phyloP scores from a whole-genome alignment of 2,113 vertebrate species.

The Chionomys nivalis region DNA sequence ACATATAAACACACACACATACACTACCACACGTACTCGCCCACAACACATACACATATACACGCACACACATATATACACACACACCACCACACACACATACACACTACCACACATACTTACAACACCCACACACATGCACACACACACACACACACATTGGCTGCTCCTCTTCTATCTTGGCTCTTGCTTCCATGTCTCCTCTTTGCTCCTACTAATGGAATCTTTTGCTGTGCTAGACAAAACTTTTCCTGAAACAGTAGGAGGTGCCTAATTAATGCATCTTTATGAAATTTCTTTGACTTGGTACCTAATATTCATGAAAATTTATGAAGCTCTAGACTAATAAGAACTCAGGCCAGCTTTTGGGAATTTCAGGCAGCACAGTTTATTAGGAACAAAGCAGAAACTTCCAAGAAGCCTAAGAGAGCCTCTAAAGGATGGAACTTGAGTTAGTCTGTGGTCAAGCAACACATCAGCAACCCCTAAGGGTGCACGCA shows the following conservation, averaged over 20 bases:
- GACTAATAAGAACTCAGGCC: neutral
- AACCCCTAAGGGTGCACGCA: neutral
- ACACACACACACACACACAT: neutral
- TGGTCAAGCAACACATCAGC: rapidly evolving
- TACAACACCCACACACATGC: too few species aligned
- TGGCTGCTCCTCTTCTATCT: neutral
- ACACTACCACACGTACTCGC: too few species aligned
- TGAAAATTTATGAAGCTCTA: neutral
- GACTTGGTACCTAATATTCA: neutral
- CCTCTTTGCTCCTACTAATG: neutral
- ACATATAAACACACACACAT: too few species aligned
- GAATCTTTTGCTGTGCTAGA: neutral
- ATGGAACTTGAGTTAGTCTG: rapidly evolving
- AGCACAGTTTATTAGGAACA: neutral
- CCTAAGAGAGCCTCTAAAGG: neutral
- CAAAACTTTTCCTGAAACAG: neutral
- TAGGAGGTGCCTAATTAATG: neutral
- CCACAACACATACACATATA: rapidly evolving
- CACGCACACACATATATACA: too few species aligned
- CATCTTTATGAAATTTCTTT: neutral
- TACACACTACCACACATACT: too few species aligned
- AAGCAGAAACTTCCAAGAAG: neutral
- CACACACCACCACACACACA: too few species aligned
- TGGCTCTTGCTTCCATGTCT: neutral
- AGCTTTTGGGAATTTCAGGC: neutral